These are phyloP conservation scores for Limnodromus scolopaceus DNA, from an alignment of 2,797 vertebrate species.

Conservation along the genomic window DNA sequence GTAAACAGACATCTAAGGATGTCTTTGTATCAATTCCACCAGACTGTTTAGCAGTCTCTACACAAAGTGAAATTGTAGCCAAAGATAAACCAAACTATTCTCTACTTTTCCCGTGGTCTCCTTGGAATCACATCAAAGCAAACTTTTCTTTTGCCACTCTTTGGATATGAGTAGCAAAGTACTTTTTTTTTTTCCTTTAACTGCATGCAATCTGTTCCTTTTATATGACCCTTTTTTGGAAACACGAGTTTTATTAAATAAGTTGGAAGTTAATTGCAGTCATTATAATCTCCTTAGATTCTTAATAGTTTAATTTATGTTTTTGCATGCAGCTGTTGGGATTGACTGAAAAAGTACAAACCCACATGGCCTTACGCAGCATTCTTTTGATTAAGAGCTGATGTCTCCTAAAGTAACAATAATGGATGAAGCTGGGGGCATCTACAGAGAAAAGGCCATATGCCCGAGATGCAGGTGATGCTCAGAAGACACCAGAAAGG, in stretches of 20 bases:
- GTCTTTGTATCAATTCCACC: neutral
- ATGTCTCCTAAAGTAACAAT: constrained; percentile 40
- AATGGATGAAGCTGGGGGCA: constrained; percentile 35
- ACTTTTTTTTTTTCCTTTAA: neutral
- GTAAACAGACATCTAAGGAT: neutral
- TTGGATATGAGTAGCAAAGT: neutral
- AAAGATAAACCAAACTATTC: neutral
- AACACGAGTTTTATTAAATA: constrained; percentile 25
- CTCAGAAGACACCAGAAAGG: constrained; percentile 12
- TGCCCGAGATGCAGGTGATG: neutral
- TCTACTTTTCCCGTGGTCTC: neutral
- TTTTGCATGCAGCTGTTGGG: constrained; percentile 17
- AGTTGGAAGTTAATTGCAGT: constrained; percentile 55
- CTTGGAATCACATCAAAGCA: neutral
- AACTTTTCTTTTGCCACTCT: neutral
- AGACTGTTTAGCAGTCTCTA: neutral
- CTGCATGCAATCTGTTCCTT: neutral
- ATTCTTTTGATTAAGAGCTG: constrained; percentile 27
- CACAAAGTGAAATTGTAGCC: neutral
- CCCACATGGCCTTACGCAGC: neutral
- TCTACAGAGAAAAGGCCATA: constrained; percentile 30
- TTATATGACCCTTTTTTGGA: neutral
- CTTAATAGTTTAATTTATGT: constrained; percentile 61
- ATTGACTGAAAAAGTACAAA: constrained; percentile 33
- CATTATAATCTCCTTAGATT: constrained; percentile 47